Percentiles rank a stretch among this genome's conserved stretches.
Evolutionary conservation across 2,888 invertebrate genomes (phyloP).

Genomic region (Sminthurinus aureus): DNA sequence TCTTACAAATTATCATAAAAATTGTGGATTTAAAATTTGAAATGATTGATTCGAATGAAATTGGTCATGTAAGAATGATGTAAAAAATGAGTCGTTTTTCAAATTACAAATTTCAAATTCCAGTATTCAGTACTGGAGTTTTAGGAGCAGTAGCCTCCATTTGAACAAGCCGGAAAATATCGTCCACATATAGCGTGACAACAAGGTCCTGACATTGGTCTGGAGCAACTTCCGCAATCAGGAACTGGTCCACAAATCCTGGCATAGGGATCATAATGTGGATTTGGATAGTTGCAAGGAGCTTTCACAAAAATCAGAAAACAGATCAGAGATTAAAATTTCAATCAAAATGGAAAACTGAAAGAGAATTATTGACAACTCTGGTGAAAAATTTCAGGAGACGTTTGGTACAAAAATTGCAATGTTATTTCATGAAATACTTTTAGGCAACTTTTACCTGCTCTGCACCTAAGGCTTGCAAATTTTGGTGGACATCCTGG

Average conservation of each 20-base stretch:
- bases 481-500: conserved; percentile 17
- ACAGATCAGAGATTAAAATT: too few relatives aligned
- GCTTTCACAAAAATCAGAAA: not conserved
- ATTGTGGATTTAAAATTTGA: too few relatives aligned
- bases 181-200: conserved; percentile 18
- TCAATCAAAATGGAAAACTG: too few relatives aligned
- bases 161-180: conserved; percentile 22
- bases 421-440: too few relatives aligned
- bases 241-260: conserved; percentile 23
- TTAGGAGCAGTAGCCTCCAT: not conserved
- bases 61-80: too few relatives aligned
- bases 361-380: not conserved
- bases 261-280: conserved; percentile 18
- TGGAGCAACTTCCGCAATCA: not conserved
- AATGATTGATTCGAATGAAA: too few relatives aligned
- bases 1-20: too few relatives aligned
- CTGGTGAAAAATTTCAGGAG: not conserved
- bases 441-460: too few relatives aligned
- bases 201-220: conserved; percentile 3
- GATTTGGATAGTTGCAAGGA: conserved; percentile 32
- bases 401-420: not conserved
- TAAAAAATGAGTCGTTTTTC: too few relatives aligned
- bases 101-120: too few relatives aligned
- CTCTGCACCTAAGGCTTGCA: conserved; percentile 11
- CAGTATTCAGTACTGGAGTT: too few relatives aligned